These are phyloP conservation scores for Propithecus deckenii DNA, from an alignment of 2,797 vertebrate genomes.

Conservation along the genomic window DNA sequence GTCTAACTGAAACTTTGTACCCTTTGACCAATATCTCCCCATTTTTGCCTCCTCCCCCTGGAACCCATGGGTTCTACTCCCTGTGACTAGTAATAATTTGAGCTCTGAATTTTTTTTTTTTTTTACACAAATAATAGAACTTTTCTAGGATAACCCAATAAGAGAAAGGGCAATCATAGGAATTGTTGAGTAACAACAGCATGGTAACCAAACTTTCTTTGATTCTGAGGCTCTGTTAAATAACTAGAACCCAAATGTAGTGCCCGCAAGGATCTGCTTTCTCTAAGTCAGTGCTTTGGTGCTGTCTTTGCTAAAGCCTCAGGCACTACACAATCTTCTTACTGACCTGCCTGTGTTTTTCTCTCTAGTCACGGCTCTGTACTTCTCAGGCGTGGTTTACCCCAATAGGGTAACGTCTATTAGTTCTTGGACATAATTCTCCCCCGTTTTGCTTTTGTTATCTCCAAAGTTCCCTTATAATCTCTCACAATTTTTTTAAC, in stretches of 20 bases:
- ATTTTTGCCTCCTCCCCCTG: neutral
- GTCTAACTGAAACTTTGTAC: neutral
- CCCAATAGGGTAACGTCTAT: neutral
- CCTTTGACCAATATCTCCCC: neutral
- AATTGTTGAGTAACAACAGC: neutral
- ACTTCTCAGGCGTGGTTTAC: neutral
- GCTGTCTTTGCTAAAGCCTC: neutral
- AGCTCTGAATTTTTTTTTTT: neutral
- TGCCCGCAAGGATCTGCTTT: neutral
- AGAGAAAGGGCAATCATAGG: neutral
- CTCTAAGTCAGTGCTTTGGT: neutral
- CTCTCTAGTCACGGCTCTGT: neutral
- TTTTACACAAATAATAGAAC: neutral
- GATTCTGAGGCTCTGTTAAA: neutral
- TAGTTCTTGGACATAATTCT: neutral
- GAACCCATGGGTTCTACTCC: neutral
- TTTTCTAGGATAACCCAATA: neutral
- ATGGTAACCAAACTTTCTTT: neutral
- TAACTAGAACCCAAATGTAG: neutral
- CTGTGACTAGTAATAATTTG: neutral
- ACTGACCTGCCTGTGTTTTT: neutral
- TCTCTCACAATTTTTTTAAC: neutral
- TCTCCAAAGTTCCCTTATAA: neutral
- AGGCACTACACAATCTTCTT: neutral
- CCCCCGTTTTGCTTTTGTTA: neutral